Base-by-base conservation (phyloP, 2,113 vertebrate genomes). In the Corythornis vintsioides region DNA sequence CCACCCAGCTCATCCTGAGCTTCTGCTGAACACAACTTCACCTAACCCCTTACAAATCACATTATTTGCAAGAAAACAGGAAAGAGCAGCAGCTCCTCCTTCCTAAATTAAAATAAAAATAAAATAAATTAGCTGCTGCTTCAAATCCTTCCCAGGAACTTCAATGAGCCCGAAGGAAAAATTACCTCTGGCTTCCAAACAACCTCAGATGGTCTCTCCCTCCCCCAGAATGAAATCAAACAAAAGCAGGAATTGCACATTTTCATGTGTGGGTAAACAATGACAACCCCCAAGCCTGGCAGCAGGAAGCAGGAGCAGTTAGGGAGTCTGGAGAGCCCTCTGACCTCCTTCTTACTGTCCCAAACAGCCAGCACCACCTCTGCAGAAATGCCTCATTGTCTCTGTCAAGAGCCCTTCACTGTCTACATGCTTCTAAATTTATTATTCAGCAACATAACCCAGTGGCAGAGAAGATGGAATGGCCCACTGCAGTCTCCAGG, bases 201-300 rank as follows among this genome's bases (percentile, higher is more conserved):
- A 61, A 59, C 19, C 55, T 82, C 24, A 42, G 50, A 52, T 8
- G 48, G 25, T 47, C 52, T 43, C 13, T 52, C 50, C 57, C 16
- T n/a, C 78, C 74, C 63, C 82, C 75, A 73, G 56, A 89, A 9
- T 3, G 3, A 72, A 90, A 38, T 38, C 64, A 93, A 90, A 93
- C 81, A 94, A 94, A 95, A 93, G 92, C 89, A 92, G 92, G 94
- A 93, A 93, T 93, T 83, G 64, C 74, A 79, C 60, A 29, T 93
- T 93, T 95, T 83, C 45, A 4, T 22, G 55, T 24, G 71, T 43
- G 84, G 67, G 71, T 83, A 89, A 96, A 95, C 92, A 95, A 87
- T 66, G 72, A 61, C 56, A 74, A 88, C 5, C 67, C 42, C 67
- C 8, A 5, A 65, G 71, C 55, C 6, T 57, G 90, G 86, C 94